phyloP scores from a whole-genome alignment of 2,113 vertebrate genomes.

The Osmerus eperlanus region DNA sequence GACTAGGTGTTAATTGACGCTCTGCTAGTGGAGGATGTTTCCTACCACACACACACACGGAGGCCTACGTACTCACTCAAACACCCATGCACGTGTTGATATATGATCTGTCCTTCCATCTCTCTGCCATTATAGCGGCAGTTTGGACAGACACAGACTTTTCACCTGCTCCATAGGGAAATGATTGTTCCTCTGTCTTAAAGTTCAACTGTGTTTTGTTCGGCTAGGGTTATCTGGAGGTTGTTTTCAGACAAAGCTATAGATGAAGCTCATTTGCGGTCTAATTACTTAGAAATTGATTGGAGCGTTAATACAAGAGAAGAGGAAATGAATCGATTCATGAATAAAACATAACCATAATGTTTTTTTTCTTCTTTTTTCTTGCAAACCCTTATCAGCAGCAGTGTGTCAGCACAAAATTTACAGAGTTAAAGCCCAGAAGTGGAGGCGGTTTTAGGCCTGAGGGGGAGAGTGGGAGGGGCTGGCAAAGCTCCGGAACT shows the following conservation, averaged over 20 bases:
- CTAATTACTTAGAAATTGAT: slow-evolving; percentile 11
- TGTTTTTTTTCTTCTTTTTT: slow-evolving; percentile 1
- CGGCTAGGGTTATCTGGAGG: background rate
- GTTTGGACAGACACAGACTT: too few relatives aligned
- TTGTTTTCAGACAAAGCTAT: background rate
- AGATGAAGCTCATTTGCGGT: slow-evolving; percentile 4
- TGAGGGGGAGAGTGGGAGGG: background rate
- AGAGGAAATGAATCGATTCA: slow-evolving; percentile 22
- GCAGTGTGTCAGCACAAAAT: slow-evolving; percentile 19
- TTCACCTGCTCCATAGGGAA: too few relatives aligned
- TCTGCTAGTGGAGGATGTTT: background rate
- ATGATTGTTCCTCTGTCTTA: too few relatives aligned
- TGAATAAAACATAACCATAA: slow-evolving; percentile 39
- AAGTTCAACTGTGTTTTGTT: background rate
- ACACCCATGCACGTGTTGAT: too few relatives aligned
- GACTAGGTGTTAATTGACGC: background rate
- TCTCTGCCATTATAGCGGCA: too few relatives aligned
- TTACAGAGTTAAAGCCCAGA: background rate
- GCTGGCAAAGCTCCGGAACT: slow-evolving; percentile 18
- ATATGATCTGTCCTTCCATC: background rate
- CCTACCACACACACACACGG: background rate
- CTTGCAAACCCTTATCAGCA: background rate
- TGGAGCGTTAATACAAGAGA: background rate
- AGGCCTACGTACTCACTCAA: background rate
- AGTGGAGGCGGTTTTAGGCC: background rate